Conservation (phyloP, 2,888 invertebrate genomes). For the Eilema sororculum region DNA sequence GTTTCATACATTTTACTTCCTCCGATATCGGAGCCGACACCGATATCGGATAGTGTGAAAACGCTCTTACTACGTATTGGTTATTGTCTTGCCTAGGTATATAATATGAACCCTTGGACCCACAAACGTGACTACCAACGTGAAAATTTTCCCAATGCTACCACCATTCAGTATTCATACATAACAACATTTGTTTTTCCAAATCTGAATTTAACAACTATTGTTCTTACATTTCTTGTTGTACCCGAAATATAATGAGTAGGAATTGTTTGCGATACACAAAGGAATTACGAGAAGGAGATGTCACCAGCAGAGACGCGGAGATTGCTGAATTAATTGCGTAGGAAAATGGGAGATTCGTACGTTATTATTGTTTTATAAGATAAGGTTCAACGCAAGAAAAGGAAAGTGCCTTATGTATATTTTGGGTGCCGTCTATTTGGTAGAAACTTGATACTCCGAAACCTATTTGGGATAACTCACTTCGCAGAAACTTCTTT, state of each 20-base stretch:
- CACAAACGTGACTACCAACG: neutral
- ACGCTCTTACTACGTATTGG: too few relatives aligned
- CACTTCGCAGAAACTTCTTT: too few relatives aligned
- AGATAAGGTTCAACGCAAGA: neutral
- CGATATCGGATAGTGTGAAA: too few relatives aligned
- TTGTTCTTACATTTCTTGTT: neutral
- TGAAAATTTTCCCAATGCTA: neutral
- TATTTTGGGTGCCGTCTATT: too few relatives aligned
- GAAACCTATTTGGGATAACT: too few relatives aligned
- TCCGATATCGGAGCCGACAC: too few relatives aligned
- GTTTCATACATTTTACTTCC: too few relatives aligned
- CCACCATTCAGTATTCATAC: neutral
- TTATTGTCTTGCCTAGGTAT: neutral
- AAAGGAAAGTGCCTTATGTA: too few relatives aligned
- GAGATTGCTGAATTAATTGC: neutral
- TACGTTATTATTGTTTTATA: too few relatives aligned
- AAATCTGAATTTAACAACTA: neutral
- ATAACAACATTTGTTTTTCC: neutral
- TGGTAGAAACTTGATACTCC: too few relatives aligned
- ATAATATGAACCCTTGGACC: neutral
- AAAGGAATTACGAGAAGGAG: neutral
- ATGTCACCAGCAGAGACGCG: slow-evolving; percentile 1
- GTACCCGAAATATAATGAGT: neutral
- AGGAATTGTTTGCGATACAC: neutral
- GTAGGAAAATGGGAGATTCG: neutral